Evolutionary conservation across 2,113 vertebrate species (phyloP), one percentile per base, ranked within the genome.

Genomic region (Strigops habroptila): DNA sequence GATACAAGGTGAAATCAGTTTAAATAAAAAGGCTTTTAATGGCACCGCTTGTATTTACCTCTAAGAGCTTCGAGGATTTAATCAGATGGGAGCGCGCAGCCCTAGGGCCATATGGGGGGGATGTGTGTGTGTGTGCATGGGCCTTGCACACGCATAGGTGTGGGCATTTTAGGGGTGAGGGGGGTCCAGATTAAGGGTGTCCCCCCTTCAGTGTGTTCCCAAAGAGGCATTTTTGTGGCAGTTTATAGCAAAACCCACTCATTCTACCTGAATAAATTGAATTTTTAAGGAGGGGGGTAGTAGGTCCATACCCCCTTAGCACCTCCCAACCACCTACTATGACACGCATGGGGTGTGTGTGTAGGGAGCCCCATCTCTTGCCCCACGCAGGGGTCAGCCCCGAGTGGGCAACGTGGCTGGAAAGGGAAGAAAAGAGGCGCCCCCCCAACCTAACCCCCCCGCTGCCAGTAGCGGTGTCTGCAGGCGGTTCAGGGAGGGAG

Each of bases 1-100:
- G 69, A 81, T 79, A 57, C 28, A 79, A 95, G 78, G 90, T 74
- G 92, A 92, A 86, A 91, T 93, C 75, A 48, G 86, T 65, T 94
- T 55, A 65, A 96, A 94, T 78, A 82, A 88, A 90, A 90, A 90
- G 71, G 30, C 78, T 64, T 86, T 59, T 81, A 73, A 90, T 79
- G 55, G 55, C 80, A 76, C 60, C 78, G 13, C 76, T 86, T 65
- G 49, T 53, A 48, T 93, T 93, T 93, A 60, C 91, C 62, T 31
- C 76, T 4, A 63, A 76, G 57, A 63, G 64, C 59, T 53, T 17
- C 25, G 35, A n/a, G 55, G 3, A 27, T 62, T 81, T 24, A 67
- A 53, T 51, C 67, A 48, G 44, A 15, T 2, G 57, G 1, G 67
- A 84, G 62, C 16, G 12, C 14, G 46, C 39, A 52, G 88, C 28